These are phyloP conservation scores for Trachelus tabidus DNA, from an alignment of 2,888 invertebrate genomes.

Conservation along the genomic window DNA sequence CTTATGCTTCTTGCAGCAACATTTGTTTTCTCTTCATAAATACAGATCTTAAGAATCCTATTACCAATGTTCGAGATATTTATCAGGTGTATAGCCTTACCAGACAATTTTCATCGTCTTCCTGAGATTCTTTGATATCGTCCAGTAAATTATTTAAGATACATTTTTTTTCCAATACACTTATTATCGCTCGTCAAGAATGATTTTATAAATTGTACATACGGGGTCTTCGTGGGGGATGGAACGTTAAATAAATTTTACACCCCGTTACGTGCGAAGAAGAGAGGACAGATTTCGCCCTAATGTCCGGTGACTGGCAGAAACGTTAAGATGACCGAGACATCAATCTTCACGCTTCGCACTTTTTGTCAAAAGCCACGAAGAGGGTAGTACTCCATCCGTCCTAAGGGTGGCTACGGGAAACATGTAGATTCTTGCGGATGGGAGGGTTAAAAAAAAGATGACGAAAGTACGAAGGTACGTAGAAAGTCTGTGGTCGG, in stretches of 20 bases:
- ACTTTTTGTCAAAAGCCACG: slow-evolving; percentile 40
- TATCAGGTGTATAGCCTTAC: not conserved
- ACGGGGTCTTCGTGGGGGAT: not conserved
- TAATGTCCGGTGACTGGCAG: slow-evolving; percentile 58
- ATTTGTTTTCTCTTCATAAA: not conserved
- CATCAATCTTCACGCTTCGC: slow-evolving; percentile 58
- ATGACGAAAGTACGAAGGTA: not conserved
- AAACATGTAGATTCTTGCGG: not conserved
- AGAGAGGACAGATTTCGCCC: slow-evolving; percentile 38
- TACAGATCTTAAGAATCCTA: not conserved
- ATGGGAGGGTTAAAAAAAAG: not conserved
- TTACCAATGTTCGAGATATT: not conserved
- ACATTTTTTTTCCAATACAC: not conserved
- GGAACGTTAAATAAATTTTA: slow-evolving; percentile 52
- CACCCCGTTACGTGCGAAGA: slow-evolving; percentile 47
- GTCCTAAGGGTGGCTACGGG: not conserved
- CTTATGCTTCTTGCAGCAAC: not conserved
- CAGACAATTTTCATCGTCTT: not conserved
- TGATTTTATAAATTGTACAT: not conserved
- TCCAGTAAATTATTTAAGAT: not conserved
- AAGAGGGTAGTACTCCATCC: not conserved
- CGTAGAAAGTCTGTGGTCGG: not conserved
- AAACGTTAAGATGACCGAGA: slow-evolving; percentile 54
- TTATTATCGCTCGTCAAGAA: not conserved
- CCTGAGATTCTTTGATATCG: not conserved